A percentile compares a stretch with the other conserved stretches of the same genome.
phyloP scores from a whole-genome alignment of 2,888 invertebrate genomes.

The Chironomus riparius region DNA sequence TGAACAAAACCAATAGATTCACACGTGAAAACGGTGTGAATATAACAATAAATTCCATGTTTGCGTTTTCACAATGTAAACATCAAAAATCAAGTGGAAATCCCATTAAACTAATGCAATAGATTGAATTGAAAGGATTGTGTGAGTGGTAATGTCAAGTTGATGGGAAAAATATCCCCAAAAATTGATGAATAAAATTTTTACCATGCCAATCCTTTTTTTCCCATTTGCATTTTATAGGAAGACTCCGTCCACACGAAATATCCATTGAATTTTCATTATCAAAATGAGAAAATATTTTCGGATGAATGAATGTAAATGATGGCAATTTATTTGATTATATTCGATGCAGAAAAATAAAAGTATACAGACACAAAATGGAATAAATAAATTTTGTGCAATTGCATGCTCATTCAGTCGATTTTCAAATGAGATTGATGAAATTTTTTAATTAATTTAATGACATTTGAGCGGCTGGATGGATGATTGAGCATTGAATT shows the following conservation, averaged over 20 bases:
- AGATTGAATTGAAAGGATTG: background rate
- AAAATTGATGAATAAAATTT: background rate
- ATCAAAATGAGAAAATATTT: background rate
- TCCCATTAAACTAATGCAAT: constrained; percentile 20
- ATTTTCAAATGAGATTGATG: background rate
- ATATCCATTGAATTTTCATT: background rate
- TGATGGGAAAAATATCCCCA: background rate
- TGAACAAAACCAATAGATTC: too few relatives aligned
- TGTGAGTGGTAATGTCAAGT: background rate
- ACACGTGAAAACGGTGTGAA: too few relatives aligned
- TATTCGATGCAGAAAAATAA: background rate
- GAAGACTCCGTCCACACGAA: background rate
- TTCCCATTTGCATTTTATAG: background rate
- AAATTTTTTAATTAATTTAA: background rate
- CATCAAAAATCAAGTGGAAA: background rate
- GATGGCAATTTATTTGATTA: background rate
- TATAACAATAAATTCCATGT: too few relatives aligned
- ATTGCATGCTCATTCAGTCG: background rate
- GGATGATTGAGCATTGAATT: background rate
- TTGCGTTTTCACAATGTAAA: too few relatives aligned
- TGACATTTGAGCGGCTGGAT: background rate
- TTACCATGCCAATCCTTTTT: background rate
- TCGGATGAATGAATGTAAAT: background rate
- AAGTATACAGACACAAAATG: too few relatives aligned
- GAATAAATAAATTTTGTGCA: background rate